Evolutionary conservation across 2,888 invertebrate species (phyloP), one percentile per base, ranked within the genome.

Genomic region (Orthonevra nobilis): DNA sequence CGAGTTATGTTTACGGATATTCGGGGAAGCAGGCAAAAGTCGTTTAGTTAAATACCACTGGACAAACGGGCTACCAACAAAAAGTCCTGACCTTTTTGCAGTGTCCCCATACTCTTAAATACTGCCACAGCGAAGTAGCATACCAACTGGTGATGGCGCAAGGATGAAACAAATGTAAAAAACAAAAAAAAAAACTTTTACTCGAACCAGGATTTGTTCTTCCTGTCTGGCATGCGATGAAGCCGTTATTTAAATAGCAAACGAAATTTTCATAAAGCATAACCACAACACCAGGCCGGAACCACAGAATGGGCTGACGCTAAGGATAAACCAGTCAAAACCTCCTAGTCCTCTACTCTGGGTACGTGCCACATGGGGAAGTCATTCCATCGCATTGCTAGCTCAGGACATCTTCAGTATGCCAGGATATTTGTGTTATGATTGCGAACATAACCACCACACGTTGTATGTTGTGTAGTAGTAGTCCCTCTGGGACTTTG

Each of bases 191-290:
- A 52, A 30, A 44, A 52, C 44, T 32, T 56, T 36, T 38, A 77
- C 63, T 72, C 60, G 58, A 54, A 60, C 58, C 77, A 72, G 72
- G 77, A 79, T 66, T 73, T 79, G 79, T 73, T 73, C 79, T 73
- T 79, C 73, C 73, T 73, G 68, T 79, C 79, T 73, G 66, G 73
- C 81, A 74, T 81, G 81, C 81, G 69, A 74, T 81, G 81, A 74
- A 81, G 81, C 63, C 81, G 74, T 81, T 81, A 81, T 74, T 81
- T 74, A 81, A 81, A 81, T 81, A 69, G 63, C 74, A 74, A 81
- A 74, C 79, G 68, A 81, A 74, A 74, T 74, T 81, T 81, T 74
- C 81, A 81, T 81, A 81, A 74, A 81, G 74, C 74, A 81, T 74
- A 81, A 81, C 74, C 81, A 81, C 74, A 81, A 73, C 79, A 73